Conservation (phyloP, 2,113 vertebrate species). For the Syngnathus floridae region DNA sequence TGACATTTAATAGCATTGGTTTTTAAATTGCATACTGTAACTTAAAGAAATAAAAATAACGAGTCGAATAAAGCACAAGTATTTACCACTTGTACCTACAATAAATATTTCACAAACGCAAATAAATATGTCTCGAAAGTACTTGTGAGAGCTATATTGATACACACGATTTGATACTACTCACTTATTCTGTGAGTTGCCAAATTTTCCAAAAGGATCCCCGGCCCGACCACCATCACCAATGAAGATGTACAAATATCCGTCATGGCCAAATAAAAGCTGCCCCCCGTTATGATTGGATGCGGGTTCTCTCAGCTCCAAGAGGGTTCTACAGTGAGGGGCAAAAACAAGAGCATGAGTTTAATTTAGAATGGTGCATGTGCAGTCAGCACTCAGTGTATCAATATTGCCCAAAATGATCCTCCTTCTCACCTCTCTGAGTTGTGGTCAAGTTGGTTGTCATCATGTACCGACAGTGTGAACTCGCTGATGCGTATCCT, state of each 20-base stretch:
- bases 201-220: conserved; percentile 78
- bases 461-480: conserved; percentile 56
- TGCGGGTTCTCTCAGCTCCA: conserved; percentile 75
- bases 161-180: conserved; percentile 8
- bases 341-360: not conserved
- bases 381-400: not conserved
- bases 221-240: conserved; percentile 77
- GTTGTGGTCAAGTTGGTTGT: conserved; percentile 74
- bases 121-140: not conserved
- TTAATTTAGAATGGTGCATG: not conserved
- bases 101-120: too few relatives aligned
- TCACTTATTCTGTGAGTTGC: conserved; percentile 80
- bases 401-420: not conserved
- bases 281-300: conserved; percentile 81
- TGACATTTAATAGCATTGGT: not conserved
- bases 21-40: conserved; percentile 5
- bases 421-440: conserved; percentile 70
- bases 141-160: not conserved
- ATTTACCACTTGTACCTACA: too few relatives aligned
- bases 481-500: conserved; percentile 77
- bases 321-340: conserved; percentile 56
- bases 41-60: not conserved
- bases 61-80: not conserved
- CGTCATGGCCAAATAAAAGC: conserved; percentile 74
- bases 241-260: conserved; percentile 77